Base-by-base conservation (phyloP, 2,113 vertebrate species). In the Sapajus apella region DNA sequence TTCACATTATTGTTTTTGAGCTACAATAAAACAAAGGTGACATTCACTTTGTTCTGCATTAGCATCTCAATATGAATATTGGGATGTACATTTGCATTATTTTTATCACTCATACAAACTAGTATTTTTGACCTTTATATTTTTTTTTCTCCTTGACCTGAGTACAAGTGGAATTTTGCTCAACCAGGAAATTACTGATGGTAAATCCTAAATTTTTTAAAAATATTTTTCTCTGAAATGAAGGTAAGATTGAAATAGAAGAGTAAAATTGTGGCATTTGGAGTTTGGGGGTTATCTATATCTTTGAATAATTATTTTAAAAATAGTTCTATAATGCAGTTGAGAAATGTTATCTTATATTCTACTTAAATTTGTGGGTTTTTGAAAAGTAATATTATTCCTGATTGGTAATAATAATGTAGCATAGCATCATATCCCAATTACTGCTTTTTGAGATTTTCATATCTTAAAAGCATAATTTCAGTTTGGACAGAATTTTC, bases 111-210 rank as follows among this genome's bases (percentile, higher is more conserved):
- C 64, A 55, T 25, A 70, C 61, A 79, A 73, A 80, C 13, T 90
- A 47, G 25, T 80, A 64, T 30, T 80, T 92, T 95, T 96, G 52
- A 85, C 4, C 37, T 89, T 87, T 45, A 64, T 96, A 45, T 55
- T 96, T 88, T 95, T 95, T 88, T 35, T 95, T 90, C 17, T 11
- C 10, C 45, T 86, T 91, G 56, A 94, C 18, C 37, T 96, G 84
- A 94, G 58, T 45, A 84, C 8, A 82, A 30, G 27, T 73, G 18
- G 30, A 25, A 25, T 75, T 96, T 64, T 90, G 90, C 45, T 90
- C 70, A 92, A 82, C 3, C 50, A 96, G 66, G 27, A 83, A 96
- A 94, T 75, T 79, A 43, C 9, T 76, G 47, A 47, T 6, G 70
- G 45, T 40, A 72, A 92, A 77, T 94, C 6, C 20, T 85, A 8